These are phyloP conservation scores for Rachycentron canadum DNA, from an alignment of 2,797 vertebrate species.

Conservation along the genomic window DNA sequence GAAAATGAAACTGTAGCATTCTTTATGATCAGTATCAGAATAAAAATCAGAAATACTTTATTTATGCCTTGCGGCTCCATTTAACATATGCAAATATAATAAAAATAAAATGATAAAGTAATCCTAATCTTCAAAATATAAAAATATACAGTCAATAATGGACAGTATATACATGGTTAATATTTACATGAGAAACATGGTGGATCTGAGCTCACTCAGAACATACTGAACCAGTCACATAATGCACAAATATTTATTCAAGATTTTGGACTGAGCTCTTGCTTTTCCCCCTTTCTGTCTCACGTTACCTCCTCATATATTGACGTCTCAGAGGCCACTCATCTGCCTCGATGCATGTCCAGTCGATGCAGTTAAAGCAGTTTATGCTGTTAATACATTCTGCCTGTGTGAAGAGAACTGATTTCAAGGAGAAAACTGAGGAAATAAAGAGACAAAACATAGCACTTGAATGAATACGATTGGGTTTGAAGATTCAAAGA, in stretches of 20 bases:
- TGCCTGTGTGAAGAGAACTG: background rate
- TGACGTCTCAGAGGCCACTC: background rate
- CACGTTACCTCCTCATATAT: background rate
- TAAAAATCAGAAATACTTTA: no score
- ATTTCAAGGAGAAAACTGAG: slow-evolving; percentile 8
- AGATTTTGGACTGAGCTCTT: slow-evolving; percentile 16
- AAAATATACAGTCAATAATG: no score
- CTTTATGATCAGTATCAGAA: no score
- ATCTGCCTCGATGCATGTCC: background rate
- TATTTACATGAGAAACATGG: no score
- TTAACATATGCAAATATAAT: no score
- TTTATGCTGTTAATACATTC: background rate
- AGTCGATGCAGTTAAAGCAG: background rate
- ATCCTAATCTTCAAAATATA: no score
- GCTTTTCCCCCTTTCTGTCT: slow-evolving; percentile 16
- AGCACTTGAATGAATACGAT: background rate
- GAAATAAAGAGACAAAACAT: background rate
- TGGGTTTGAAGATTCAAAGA: background rate
- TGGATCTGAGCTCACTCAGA: background rate
- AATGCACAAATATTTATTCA: slow-evolving; percentile 44
- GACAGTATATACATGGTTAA: no score
- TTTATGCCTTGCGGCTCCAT: no score
- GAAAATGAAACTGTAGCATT: background rate
- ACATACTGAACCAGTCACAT: slow-evolving; percentile 20
- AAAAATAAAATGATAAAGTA: no score